Evolutionary conservation across 2,113 vertebrate species (phyloP).

Genomic region (Myrmophylax atrothorax): DNA sequence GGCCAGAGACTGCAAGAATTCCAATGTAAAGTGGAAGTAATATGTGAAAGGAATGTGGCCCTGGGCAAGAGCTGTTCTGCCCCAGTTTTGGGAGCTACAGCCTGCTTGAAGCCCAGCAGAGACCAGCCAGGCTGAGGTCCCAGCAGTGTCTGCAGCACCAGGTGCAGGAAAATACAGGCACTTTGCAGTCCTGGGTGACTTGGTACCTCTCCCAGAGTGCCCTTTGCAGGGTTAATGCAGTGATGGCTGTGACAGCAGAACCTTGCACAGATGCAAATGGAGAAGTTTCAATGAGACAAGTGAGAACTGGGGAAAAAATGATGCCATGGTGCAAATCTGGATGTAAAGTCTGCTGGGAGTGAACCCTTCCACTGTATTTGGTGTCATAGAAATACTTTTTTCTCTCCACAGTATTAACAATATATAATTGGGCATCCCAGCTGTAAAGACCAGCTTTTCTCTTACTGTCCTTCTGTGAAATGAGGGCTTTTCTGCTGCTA

Average conservation of each 20-base stretch:
- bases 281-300: not conserved
- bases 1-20: not conserved
- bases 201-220: not conserved
- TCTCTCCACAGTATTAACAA: not conserved
- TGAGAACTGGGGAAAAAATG: not conserved
- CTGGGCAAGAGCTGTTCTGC: not conserved
- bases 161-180: rapidly evolving
- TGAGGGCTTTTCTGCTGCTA: not conserved
- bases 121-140: not conserved
- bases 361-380: not conserved
- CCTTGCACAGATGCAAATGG: not conserved
- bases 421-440: no score
- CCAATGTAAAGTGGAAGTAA: not conserved
- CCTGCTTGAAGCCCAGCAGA: not conserved
- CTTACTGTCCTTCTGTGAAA: not conserved
- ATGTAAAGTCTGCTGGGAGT: not conserved
- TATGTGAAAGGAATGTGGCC: not conserved
- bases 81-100: not conserved
- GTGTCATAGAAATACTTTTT: not conserved
- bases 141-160: not conserved
- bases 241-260: not conserved
- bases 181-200: not conserved
- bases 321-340: rapidly evolving
- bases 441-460: not conserved
- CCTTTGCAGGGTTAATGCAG: not conserved